Evolutionary conservation across 2,113 vertebrate species (phyloP).

Genomic region (Apeltes quadracus): DNA sequence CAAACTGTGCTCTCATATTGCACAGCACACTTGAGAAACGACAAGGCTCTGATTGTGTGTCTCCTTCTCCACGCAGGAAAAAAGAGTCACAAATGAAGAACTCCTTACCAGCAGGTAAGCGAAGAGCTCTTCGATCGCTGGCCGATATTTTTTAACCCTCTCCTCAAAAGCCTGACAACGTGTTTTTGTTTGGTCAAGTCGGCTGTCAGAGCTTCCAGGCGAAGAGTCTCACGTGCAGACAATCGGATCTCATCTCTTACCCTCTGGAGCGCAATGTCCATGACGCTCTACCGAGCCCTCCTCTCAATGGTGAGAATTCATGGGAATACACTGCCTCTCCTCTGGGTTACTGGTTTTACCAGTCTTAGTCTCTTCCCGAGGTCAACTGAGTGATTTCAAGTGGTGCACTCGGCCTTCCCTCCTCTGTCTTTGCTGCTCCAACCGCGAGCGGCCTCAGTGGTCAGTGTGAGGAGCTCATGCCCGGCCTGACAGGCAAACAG

Average conservation of each 20-base stretch:
- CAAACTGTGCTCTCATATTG: too few relatives aligned
- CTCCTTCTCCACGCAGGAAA: constrained; percentile 64
- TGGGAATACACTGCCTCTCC: background rate
- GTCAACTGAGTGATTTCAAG: constrained; percentile 17
- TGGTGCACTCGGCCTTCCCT: constrained; percentile 11
- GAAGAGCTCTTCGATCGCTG: background rate
- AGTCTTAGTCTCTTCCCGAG: background rate
- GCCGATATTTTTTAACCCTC: background rate
- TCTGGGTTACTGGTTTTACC: background rate
- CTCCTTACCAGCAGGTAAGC: constrained; percentile 75
- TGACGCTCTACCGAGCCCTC: constrained; percentile 72
- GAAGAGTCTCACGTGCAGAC: constrained; percentile 68
- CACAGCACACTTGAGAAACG: background rate
- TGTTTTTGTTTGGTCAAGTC: constrained; percentile 39
- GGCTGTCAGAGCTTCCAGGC: constrained; percentile 72
- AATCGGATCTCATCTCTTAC: constrained; percentile 77
- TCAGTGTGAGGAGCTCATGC: constrained; percentile 60
- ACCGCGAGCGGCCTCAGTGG: constrained; percentile 42
- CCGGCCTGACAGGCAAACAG: constrained; percentile 67
- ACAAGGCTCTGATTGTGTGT: background rate
- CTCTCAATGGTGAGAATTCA: constrained; percentile 79
- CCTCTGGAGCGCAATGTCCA: constrained; percentile 67
- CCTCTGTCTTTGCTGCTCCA: constrained; percentile 22
- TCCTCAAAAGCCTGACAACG: constrained; percentile 4
- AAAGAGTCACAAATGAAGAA: constrained; percentile 71